A percentile compares a stretch with the other conserved stretches of the same genome.
Evolutionary conservation across 2,797 vertebrate species (phyloP).

Genomic region (Poeciliopsis turneri): DNA sequence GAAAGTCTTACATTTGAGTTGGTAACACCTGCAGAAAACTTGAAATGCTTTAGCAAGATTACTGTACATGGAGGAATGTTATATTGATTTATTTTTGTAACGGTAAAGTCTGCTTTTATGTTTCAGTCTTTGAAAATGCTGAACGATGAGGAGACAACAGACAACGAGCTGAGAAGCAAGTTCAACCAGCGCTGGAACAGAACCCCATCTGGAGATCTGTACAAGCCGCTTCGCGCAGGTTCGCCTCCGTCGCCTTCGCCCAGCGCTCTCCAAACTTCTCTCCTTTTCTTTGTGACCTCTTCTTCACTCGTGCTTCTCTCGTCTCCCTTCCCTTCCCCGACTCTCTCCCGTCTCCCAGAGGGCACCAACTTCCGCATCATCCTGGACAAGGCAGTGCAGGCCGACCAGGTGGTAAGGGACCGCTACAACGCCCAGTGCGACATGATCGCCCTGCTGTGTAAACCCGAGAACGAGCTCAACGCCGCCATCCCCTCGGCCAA

Average conservation of each 20-base stretch:
- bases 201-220: conserved; percentile 94
- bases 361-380: conserved; percentile 86
- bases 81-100: not conserved
- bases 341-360: conserved; percentile 77
- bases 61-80: not conserved
- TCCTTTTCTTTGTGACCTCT: not conserved
- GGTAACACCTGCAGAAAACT: too few relatives aligned
- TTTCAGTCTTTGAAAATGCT: conserved; percentile 91
- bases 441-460: conserved; percentile 93
- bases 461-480: conserved; percentile 89
- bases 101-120: not conserved
- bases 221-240: conserved; percentile 93
- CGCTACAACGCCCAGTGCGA: conserved; percentile 91
- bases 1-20: too few relatives aligned
- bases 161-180: conserved; percentile 92
- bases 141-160: conserved; percentile 92
- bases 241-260: conserved; percentile 2
- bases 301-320: not conserved
- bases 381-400: conserved; percentile 91
- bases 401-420: conserved; percentile 93
- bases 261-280: rapidly evolving
- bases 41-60: not conserved
- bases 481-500: conserved; percentile 97
- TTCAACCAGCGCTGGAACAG: conserved; percentile 98
- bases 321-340: not conserved